Evolutionary conservation across 2,888 invertebrate species (phyloP).

Genomic region (Lithophane leautieri): DNA sequence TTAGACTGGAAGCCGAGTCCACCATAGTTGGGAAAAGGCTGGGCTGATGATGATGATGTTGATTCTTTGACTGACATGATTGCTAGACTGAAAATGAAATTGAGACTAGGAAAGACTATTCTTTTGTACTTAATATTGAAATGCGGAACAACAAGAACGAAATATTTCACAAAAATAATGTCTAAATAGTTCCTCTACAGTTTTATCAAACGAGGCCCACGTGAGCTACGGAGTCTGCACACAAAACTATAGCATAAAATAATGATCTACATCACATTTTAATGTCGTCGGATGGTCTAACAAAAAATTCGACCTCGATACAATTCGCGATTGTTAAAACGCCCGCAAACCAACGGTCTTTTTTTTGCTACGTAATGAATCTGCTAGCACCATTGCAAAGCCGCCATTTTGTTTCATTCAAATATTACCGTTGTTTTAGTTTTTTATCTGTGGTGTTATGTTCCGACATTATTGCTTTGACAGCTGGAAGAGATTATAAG

Average conservation of each 20-base stretch:
- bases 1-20: no score
- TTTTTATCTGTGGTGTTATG: slow-evolving; percentile 31
- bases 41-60: not conserved
- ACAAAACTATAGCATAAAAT: slow-evolving; percentile 16
- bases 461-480: slow-evolving; percentile 8
- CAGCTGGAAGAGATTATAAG: not conserved
- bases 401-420: slow-evolving; percentile 45
- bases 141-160: no score
- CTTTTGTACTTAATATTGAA: not conserved
- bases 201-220: not conserved
- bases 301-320: slow-evolving; percentile 69
- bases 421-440: slow-evolving; percentile 47
- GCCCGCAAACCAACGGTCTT: slow-evolving; percentile 66
- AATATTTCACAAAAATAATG: not conserved
- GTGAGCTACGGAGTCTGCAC: not conserved
- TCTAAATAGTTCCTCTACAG: not conserved
- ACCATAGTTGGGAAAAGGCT: no score
- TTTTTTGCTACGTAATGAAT: slow-evolving; percentile 59
- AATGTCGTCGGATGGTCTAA: slow-evolving; percentile 50
- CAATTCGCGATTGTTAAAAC: slow-evolving; percentile 60
- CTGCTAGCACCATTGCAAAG: slow-evolving; percentile 32
- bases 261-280: slow-evolving; percentile 32
- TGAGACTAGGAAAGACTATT: not conserved
- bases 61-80: not conserved
- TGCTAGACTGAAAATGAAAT: not conserved